Percentiles rank a stretch among this genome's conserved stretches.
Conservation (phyloP, 2,797 vertebrate species). For the Lithobates sylvaticus region DNA sequence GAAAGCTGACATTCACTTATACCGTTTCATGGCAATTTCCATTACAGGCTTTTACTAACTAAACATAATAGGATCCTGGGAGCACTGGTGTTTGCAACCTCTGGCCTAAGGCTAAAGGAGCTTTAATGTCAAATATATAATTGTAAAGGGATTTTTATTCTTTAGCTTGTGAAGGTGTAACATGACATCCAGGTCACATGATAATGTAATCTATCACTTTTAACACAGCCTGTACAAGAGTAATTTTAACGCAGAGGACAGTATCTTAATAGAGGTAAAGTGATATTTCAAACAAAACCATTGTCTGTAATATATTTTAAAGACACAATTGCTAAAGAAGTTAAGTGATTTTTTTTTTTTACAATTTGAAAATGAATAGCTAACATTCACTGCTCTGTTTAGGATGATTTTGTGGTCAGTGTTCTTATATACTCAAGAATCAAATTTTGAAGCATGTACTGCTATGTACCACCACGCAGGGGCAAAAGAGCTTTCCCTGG, state of each 20-base stretch:
- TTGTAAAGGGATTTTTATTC: background rate
- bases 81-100: background rate
- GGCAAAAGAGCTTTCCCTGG: no score
- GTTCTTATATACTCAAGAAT: background rate
- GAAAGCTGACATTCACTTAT: background rate
- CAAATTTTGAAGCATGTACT: background rate
- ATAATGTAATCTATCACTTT: background rate
- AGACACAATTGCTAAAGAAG: no score
- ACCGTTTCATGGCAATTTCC: background rate
- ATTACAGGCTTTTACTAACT: slow-evolving; percentile 1
- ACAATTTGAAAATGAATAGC: background rate
- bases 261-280: background rate
- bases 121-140: slow-evolving; percentile 12
- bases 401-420: no score
- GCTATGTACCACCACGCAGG: no score
- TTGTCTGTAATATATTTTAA: background rate
- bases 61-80: slow-evolving; percentile 5
- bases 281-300: background rate
- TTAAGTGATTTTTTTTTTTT: background rate
- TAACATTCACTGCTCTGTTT: background rate
- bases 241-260: background rate
- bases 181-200: background rate
- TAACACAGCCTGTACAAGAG: background rate
- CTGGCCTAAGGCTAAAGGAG: background rate
- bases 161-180: background rate